A percentile compares a stretch with the other conserved stretches of the same genome.
These are phyloP conservation scores for Larimichthys crocea DNA, from an alignment of 2,113 vertebrate genomes.

Conservation along the genomic window DNA sequence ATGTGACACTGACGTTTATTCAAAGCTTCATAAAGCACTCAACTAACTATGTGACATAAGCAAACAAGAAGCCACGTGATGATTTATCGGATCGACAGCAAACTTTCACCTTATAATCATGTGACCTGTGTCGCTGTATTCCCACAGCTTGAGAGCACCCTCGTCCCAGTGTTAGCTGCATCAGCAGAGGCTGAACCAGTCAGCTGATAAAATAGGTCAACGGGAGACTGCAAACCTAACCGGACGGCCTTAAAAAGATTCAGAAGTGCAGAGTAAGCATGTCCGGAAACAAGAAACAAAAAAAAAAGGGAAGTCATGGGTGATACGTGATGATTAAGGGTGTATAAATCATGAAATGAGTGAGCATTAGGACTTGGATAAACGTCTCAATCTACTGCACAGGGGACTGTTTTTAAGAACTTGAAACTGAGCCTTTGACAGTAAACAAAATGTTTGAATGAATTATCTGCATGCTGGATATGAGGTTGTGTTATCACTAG, in stretches of 20 bases:
- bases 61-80: background rate
- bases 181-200: background rate
- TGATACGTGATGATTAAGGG: background rate
- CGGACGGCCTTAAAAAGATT: background rate
- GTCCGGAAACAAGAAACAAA: no score
- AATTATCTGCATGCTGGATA: no score
- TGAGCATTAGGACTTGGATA: background rate
- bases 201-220: constrained; percentile 1
- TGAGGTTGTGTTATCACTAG: background rate
- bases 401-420: background rate
- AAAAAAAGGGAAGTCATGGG: background rate
- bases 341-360: background rate
- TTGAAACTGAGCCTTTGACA: background rate
- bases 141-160: background rate
- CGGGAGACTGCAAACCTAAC: background rate
- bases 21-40: no score
- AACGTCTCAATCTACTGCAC: background rate
- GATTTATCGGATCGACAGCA: no score
- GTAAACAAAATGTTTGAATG: background rate
- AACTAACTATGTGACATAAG: no score
- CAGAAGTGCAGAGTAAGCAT: background rate
- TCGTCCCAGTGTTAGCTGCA: constrained; percentile 5
- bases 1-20: no score
- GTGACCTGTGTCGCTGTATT: background rate
- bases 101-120: background rate